Evolutionary conservation across 1,140 invertebrate species (phyloP), one percentile per base, ranked within the genome.

Genomic region (Lerema accius): DNA sequence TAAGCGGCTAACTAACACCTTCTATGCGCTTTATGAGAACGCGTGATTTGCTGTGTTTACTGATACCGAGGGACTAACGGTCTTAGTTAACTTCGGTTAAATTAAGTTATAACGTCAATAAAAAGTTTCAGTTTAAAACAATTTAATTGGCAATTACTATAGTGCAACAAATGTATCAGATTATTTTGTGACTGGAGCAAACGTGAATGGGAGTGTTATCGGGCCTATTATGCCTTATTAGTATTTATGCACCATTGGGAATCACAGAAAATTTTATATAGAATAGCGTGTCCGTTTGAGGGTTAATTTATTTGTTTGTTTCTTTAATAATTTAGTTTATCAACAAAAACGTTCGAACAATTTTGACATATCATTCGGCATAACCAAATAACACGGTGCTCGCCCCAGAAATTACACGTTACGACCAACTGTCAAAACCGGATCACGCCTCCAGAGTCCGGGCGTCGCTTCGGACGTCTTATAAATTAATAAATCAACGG

Each of bases 401-500:
- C 66, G 63, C 66, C 66, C 61, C 55, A 50, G 69, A 84, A 79
- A 86, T 86, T 86, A 82, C 68, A 79, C 40, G 80, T 84, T 78
- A 68, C 70, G 68, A 69, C 61, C 68, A 74, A 80, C 77, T 79
- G 80, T 83, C 80, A 80, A 71, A 82, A 80, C 71, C 53, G 71
- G 63, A 74, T 75, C 73, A 82, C 80, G 76, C 81, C 80, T 74
- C 73, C 69, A 7, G 28, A 1, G 3, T 51, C 51, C 53, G 50
- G 46, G 26, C 39, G 19, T 23, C 19, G 5, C 28, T 4, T 9
- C 28, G 28, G 28, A 32, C 28, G 28, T 7, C 4, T 65, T 65
- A 67, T 75, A 76, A 84, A 86, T 88, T 81, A 86, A 86, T 88
- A 89, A 90, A 89, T 90, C 87, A 88, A 74, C 53, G 28, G 60